These are phyloP conservation scores for Entelurus aequoreus DNA, from an alignment of 2,113 vertebrate species.

Conservation along the genomic window DNA sequence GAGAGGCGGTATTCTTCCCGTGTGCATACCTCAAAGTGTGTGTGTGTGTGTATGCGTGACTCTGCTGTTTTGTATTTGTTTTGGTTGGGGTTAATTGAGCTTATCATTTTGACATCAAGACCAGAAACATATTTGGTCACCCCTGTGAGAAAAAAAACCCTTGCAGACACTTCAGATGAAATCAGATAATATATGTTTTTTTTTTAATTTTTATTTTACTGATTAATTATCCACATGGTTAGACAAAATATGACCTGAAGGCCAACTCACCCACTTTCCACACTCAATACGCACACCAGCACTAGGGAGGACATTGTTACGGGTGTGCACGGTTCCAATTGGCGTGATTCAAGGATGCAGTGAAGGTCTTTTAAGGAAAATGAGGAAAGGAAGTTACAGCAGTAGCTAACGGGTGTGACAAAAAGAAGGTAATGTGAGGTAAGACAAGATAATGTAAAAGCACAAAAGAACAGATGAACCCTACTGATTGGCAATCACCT, in stretches of 20 bases:
- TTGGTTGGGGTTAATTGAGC: background rate
- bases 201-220: background rate
- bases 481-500: no score
- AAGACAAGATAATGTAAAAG: no score
- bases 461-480: no score
- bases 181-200: slow-evolving; percentile 16
- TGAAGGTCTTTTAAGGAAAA: no score
- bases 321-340: no score
- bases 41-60: slow-evolving; percentile 6
- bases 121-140: slow-evolving; percentile 8
- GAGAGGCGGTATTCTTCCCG: background rate
- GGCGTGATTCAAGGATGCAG: no score
- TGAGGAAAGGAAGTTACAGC: no score
- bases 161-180: slow-evolving; percentile 10
- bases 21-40: background rate
- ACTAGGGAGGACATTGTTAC: no score
- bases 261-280: background rate
- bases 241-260: slow-evolving; percentile 3
- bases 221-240: background rate
- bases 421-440: no score
- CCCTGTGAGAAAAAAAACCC: slow-evolving; percentile 2
- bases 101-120: slow-evolving; percentile 22
- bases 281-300: no score
- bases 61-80: slow-evolving; percentile 1
- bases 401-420: no score